Base-by-base conservation (phyloP, 2,797 vertebrate species). In the Triplophysa bombifrons region DNA sequence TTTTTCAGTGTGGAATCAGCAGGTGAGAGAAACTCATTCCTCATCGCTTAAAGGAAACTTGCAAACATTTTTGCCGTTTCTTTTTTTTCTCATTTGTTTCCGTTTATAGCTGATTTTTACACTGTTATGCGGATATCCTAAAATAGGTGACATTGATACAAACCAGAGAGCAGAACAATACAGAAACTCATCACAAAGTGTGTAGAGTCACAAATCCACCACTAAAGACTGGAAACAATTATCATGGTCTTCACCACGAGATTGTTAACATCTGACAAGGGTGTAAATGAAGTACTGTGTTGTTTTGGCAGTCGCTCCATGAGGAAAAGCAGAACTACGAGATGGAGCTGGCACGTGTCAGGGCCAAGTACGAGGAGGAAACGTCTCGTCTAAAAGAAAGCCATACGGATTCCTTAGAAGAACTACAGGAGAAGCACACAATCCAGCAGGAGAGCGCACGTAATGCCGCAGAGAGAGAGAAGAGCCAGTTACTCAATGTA, bases 261-360 rank as follows among this genome's bases (percentile, higher is more conserved):
- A 66, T 22, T 13, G 56, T 72, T 3, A 4, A 53, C 70, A 22
- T 17, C 34, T 55, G 46, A 67, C 75, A 7, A 19, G 12, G 71
- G 72, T 74, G 41, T 73, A 13, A 82, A 68, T 68, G 46, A 68
- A 76, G 22, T 51, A 38, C 65, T 66, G 12, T 50, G 56, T 1
- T 63, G 5, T 53, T 2, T 80, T 56, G 13, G 80, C 85, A 99
- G 98, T 94, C 94, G 83, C 93, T 98, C 83, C 94, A 93, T 4
- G 98, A 98, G 91, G 96, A 97, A 88, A 96, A 96, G 84, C 96
- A 97, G 89, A 92, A 91, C 85, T 98, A 97, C 34, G 98, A 99
- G 90, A 95, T 95, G 90, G 97, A 99, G 89, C 91, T 99, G 60
- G 91, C 93, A 82, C 93, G 93, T 84, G 85, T 98, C 78, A 93